Evolutionary conservation across 2,113 vertebrate species (phyloP), one percentile per base, ranked within the genome.

Genomic region (Aegithalos caudatus): DNA sequence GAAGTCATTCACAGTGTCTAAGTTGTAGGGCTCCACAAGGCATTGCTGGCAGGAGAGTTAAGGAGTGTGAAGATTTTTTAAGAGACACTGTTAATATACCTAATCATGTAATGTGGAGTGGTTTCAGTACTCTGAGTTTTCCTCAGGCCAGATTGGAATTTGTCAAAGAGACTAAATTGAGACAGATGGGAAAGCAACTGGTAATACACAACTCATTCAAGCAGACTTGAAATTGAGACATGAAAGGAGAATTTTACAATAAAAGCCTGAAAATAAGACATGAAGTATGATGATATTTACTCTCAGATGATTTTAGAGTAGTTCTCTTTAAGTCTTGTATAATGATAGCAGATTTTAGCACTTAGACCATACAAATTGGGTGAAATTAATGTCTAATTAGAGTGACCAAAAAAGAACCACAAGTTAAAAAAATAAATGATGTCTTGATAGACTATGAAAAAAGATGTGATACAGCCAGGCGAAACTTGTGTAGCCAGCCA

Each of bases 191-290:
- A 94, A 93, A 88, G 69, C 74, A 97, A 94, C 74, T 96, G 76
- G 60, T 81, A 95, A 95, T 87, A 94, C 48, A 87, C 50, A 92
- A 53, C 31, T 94, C 84, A 83, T 97, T 96, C 81, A 96, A 88
- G 93, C 90, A 95, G 76, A 96, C 91, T 97, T 95, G 82, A 97
- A 97, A 96, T 70, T 12, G 48, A 95, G 86, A 92, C 64, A 81
- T 89, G 77, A 95, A 97, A 95, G 85, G 73, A 89, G 72, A 88
- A 77, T 84, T 96, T 95, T 96, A 83, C 56, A 79, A 81, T 82
- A 90, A 92, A 96, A 84, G 21, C 56, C 67, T 79, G 83, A 92
- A 97, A 94, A 95, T 88, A 92, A 79, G 93, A 79, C 61, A 74
- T 72, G 50, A 94, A 84, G 58, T 95, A 27, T 80, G 72, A 90